These are phyloP conservation scores for Zaprionus capensis DNA, from an alignment of 1,140 invertebrate species.

Conservation along the genomic window DNA sequence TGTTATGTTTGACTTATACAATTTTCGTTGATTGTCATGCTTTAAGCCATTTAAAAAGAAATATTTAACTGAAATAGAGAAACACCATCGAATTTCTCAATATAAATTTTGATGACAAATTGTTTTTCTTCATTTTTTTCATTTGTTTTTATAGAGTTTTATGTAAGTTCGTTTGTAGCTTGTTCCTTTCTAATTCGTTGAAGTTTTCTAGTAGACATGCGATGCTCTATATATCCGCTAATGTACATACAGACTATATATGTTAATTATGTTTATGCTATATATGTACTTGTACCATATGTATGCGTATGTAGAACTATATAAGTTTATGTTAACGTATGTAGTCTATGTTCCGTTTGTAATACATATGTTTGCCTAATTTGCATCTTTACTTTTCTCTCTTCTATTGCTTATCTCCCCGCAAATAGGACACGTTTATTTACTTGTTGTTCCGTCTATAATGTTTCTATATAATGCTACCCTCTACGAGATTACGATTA, in stretches of 20 bases:
- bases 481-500: constrained; percentile 39
- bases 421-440: neutral
- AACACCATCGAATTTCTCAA: neutral
- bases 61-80: neutral
- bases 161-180: constrained; percentile 71
- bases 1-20: constrained; percentile 38
- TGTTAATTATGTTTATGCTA: constrained; percentile 21
- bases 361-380: constrained; percentile 34
- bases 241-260: constrained; percentile 31
- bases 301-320: constrained; percentile 18
- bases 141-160: constrained; percentile 34
- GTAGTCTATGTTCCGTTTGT: constrained; percentile 37
- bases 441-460: neutral
- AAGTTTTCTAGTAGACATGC: constrained; percentile 72
- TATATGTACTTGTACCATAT: constrained; percentile 40
- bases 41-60: constrained; percentile 62
- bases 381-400: constrained; percentile 11
- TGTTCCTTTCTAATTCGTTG: constrained; percentile 74
- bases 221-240: constrained; percentile 46
- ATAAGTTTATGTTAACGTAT: constrained; percentile 33
- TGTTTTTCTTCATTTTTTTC: constrained; percentile 16
- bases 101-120: constrained; percentile 9
- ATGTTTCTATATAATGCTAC: constrained; percentile 22
- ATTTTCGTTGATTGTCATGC: constrained; percentile 76
- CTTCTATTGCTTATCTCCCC: constrained; percentile 34